Evolutionary conservation across 2,888 invertebrate genomes (phyloP), one percentile per base, ranked within the genome.

Genomic region (Cephus spinipes): DNA sequence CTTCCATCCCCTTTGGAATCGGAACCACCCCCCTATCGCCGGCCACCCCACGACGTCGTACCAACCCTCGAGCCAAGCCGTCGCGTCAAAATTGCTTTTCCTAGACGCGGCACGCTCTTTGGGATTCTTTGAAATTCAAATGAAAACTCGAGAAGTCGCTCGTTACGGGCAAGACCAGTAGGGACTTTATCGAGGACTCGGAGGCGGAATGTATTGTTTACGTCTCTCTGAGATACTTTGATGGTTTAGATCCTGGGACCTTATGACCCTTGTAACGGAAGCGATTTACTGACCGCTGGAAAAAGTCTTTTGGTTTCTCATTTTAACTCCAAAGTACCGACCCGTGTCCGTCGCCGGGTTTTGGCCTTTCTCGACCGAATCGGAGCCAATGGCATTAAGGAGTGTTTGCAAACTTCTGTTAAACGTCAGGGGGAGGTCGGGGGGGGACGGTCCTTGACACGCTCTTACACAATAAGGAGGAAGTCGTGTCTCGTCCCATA

Each of bases 391-490:
- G 55, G 55, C 23, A 55, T 55, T 55, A 55, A 55, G 55, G 36
- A 78, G 73, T 87, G 87, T 86, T 87, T 87, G 86, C 86, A 86
- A 86, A 87, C 83, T 84, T 83, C 75, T 80, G 79, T 73, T 79
- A 79, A 82, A 78, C 40, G 77, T 75, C 40, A 31, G 40, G 23
- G 15, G 55, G 2, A 6, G 40, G 2, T 15, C 40, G 12, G 12
- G 15, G 12, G 15, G 55, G 23, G 55, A 55, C 1, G 23, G 23
- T 55, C 23, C 31, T 40, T 55, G 32, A n/a, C 34, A 36, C 12
- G 34, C 35, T 80, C 80, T 77, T 80, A 74, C 80, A 86, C 85
- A 85, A 85, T 85, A 55, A 79, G 69, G 75, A 84, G 86, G 86
- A 85, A 84, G 83, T 79, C 40, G 68, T 76, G 69, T 78, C 77